Percentiles rank a stretch among this genome's conserved stretches.
These are phyloP conservation scores for Molorchus minor DNA, from an alignment of 2,888 invertebrate genomes.

Conservation along the genomic window DNA sequence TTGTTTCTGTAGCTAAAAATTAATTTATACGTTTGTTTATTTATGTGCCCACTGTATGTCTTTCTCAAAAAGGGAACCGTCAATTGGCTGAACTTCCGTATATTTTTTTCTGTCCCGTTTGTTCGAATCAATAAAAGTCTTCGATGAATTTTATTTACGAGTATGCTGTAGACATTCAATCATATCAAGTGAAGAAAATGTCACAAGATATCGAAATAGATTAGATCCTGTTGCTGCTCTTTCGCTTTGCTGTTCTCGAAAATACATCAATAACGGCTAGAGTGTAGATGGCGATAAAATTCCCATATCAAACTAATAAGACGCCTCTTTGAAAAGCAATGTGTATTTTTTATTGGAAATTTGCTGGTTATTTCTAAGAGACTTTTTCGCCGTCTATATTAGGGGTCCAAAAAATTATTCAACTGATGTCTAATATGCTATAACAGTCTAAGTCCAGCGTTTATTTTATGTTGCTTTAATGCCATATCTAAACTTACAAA, in stretches of 20 bases:
- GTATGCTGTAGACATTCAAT: slow-evolving; percentile 38
- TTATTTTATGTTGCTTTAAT: too few relatives aligned
- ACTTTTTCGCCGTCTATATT: too few relatives aligned
- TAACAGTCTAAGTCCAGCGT: too few relatives aligned
- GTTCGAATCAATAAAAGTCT: slow-evolving; percentile 37
- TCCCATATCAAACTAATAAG: slow-evolving; percentile 1
- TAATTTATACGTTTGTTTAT: too few relatives aligned
- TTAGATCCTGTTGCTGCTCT: slow-evolving; percentile 37
- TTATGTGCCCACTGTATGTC: too few relatives aligned
- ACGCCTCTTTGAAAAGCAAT: slow-evolving; percentile 15
- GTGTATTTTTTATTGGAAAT: slow-evolving; percentile 18
- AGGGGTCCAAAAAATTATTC: too few relatives aligned
- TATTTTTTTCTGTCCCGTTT: slow-evolving; percentile 14
- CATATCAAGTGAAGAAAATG: slow-evolving; percentile 40
- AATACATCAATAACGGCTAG: slow-evolving; percentile 21
- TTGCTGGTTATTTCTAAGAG: background rate
- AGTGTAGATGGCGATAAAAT: slow-evolving; percentile 7
- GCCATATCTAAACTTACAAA: too few relatives aligned
- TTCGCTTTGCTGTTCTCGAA: slow-evolving; percentile 16
- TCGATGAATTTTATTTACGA: slow-evolving; percentile 40
- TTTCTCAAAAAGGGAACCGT: too few relatives aligned
- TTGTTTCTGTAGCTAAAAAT: too few relatives aligned
- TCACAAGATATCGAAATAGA: slow-evolving; percentile 43
- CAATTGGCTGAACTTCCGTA: too few relatives aligned
- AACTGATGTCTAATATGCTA: too few relatives aligned